A percentile compares a stretch with the other conserved stretches of the same genome.
Evolutionary conservation across 2,888 invertebrate genomes (phyloP).

Genomic region (Prosapia bicincta): DNA sequence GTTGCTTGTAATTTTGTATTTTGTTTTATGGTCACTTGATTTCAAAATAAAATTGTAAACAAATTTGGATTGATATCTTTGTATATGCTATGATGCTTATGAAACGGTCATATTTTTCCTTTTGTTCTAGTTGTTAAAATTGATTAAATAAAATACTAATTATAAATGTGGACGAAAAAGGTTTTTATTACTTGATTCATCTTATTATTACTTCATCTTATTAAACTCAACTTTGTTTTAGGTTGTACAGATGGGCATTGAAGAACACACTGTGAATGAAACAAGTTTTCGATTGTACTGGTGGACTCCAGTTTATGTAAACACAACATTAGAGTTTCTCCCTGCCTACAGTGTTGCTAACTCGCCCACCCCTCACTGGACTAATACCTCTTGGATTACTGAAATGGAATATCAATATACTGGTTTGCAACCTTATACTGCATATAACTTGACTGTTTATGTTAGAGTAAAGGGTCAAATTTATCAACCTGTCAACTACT

Average conservation of each 20-base stretch:
- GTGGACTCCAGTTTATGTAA: conserved; percentile 51
- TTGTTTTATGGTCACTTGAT: no score
- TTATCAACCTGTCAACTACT: conserved; percentile 62
- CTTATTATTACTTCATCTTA: no score
- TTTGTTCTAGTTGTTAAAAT: no score
- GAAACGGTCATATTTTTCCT: no score
- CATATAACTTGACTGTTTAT: conserved; percentile 78
- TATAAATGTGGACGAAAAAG: no score
- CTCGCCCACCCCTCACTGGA: conserved; percentile 27
- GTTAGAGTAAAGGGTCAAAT: conserved; percentile 57
- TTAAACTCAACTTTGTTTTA: conserved; percentile 25
- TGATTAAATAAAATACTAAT: no score
- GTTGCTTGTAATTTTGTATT: no score
- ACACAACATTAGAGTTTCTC: conserved; percentile 57
- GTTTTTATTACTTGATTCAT: no score
- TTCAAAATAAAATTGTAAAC: no score
- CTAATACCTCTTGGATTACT: conserved; percentile 54
- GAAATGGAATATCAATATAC: conserved; percentile 59
- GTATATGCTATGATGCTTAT: no score
- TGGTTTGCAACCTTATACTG: conserved; percentile 63
- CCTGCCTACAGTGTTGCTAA: conserved; percentile 51
- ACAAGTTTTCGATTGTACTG: conserved; percentile 63
- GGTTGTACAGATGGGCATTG: conserved; percentile 62
- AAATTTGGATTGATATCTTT: no score
- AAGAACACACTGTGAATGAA: conserved; percentile 59